A percentile compares a stretch with the other conserved stretches of the same genome.
These are phyloP conservation scores for Automeris io DNA, from an alignment of 2,888 invertebrate genomes.

Conservation along the genomic window DNA sequence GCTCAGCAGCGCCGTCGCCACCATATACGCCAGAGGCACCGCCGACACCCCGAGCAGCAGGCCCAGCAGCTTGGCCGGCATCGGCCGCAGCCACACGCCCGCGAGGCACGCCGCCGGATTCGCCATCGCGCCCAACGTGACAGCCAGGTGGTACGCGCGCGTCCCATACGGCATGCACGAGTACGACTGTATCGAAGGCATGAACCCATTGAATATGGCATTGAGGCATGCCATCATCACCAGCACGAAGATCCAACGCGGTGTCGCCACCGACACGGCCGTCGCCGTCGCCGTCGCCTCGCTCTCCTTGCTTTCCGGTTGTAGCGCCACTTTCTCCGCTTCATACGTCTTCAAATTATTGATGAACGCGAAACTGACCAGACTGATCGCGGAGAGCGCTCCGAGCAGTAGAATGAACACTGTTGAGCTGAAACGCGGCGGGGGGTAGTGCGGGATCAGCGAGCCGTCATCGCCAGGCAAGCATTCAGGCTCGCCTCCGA, in stretches of 20 bases:
- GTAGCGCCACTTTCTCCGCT: slow-evolving; percentile 49
- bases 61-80: slow-evolving; percentile 59
- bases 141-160: slow-evolving; percentile 85
- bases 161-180: slow-evolving; percentile 90
- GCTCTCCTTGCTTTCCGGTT: slow-evolving; percentile 73
- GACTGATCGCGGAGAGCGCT: slow-evolving; percentile 78
- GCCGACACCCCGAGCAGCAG: slow-evolving; percentile 43
- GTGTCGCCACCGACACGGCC: slow-evolving; percentile 47
- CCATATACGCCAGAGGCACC: slow-evolving; percentile 79
- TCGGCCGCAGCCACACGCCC: slow-evolving; percentile 77
- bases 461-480: slow-evolving; percentile 44
- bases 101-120: slow-evolving; percentile 86
- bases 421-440: slow-evolving; percentile 79
- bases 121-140: slow-evolving; percentile 85
- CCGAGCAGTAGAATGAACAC: slow-evolving; percentile 82
- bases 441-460: slow-evolving; percentile 44
- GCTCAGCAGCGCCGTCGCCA: slow-evolving; percentile 83
- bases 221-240: slow-evolving; percentile 75
- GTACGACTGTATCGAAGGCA: slow-evolving; percentile 88
- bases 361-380: slow-evolving; percentile 80
- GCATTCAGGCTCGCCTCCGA: slow-evolving; percentile 79
- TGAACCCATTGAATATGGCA: slow-evolving; percentile 84
- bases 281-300: no score
- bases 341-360: slow-evolving; percentile 47
- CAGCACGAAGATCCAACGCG: slow-evolving; percentile 46